phyloP scores from a whole-genome alignment of 2,888 invertebrate genomes.

The Drosophila helvetica region DNA sequence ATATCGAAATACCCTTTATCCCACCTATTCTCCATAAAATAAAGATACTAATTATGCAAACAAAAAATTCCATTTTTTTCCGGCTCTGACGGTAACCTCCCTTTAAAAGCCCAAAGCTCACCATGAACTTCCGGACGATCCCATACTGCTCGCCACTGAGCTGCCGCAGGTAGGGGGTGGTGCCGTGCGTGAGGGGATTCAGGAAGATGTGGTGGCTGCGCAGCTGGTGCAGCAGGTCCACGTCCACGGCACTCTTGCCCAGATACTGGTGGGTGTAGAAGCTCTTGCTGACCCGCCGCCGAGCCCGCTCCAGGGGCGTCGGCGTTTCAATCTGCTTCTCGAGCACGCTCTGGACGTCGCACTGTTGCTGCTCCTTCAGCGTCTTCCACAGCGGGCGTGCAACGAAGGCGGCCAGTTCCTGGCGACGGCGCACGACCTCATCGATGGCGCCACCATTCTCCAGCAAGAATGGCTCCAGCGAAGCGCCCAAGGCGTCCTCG shows the following conservation, averaged over 20 bases:
- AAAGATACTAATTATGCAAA: too few relatives aligned
- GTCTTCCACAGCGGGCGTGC: constrained; percentile 75
- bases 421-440: constrained; percentile 11
- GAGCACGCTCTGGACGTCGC: constrained; percentile 76
- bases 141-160: constrained; percentile 58
- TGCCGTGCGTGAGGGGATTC: constrained; percentile 52
- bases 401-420: constrained; percentile 37
- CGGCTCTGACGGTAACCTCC: too few relatives aligned
- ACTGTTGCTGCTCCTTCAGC: constrained; percentile 62
- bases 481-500: constrained; percentile 69
- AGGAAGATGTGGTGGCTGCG: constrained; percentile 57
- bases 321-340: constrained; percentile 59
- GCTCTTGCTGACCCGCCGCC: constrained; percentile 58
- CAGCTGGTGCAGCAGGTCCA: constrained; percentile 64
- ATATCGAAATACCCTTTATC: too few relatives aligned
- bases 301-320: constrained; percentile 70
- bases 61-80: too few relatives aligned
- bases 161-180: constrained; percentile 60
- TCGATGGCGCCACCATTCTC: constrained; percentile 47
- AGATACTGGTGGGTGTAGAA: constrained; percentile 76
- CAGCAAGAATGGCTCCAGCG: constrained; percentile 68
- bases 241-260: constrained; percentile 71
- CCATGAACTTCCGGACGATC: constrained; percentile 72
- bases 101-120: too few relatives aligned
- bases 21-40: too few relatives aligned